Evolutionary conservation across 2,888 invertebrate species (phyloP).

Genomic region (Leucoptera coffeella): DNA sequence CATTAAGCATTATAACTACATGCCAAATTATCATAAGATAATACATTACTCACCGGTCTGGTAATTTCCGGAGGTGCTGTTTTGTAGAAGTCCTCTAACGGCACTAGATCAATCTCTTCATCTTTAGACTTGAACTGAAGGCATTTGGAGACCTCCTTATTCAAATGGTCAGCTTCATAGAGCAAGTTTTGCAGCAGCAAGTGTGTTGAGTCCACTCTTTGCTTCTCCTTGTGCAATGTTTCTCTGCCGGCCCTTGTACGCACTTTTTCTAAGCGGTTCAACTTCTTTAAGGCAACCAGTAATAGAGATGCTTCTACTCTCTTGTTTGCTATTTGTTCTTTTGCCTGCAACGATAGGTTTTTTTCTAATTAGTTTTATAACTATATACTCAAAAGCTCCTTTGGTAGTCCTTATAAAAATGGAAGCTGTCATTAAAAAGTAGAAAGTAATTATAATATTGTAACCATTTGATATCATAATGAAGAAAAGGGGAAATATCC

Average conservation of each 20-base stretch:
- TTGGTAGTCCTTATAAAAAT: too few species aligned
- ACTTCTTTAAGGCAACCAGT: constrained; percentile 79
- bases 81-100: constrained; percentile 75
- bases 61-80: constrained; percentile 69
- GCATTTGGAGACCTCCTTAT: constrained; percentile 92
- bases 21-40: too few species aligned
- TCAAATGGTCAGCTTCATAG: constrained; percentile 89
- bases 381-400: too few species aligned
- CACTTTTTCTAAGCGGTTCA: constrained; percentile 87
- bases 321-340: constrained; percentile 59
- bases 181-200: constrained; percentile 87
- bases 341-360: constrained; percentile 30
- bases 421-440: too few species aligned
- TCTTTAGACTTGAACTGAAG: constrained; percentile 93
- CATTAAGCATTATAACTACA: too few species aligned
- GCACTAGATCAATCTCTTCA: constrained; percentile 84
- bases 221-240: constrained; percentile 74
- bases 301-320: constrained; percentile 68
- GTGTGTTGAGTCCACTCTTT: constrained; percentile 84
- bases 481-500: too few species aligned
- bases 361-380: too few species aligned
- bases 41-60: constrained; percentile 61
- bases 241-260: constrained; percentile 79
- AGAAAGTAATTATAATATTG: too few species aligned
- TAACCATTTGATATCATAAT: too few species aligned